A percentile compares a stretch with the other conserved stretches of the same genome.
Evolutionary conservation across 2,888 invertebrate species (phyloP).

Genomic region (Tetragonisca angustula): DNA sequence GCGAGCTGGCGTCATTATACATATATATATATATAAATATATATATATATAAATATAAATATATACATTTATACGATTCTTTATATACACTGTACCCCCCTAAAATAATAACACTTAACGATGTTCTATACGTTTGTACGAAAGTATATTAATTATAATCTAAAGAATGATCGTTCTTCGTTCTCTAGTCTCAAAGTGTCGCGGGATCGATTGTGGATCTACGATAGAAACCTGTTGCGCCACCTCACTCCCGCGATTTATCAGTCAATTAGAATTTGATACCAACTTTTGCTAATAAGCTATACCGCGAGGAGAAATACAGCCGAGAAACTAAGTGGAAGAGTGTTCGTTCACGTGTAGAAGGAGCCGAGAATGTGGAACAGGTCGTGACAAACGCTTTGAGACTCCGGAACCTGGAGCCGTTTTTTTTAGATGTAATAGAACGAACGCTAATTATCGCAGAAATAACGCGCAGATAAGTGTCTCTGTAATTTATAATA

Average conservation of each 20-base stretch:
- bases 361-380: not conserved
- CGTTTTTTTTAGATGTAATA: slow-evolving; percentile 60
- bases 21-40: slow-evolving; percentile 76
- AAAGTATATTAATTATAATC: slow-evolving; percentile 64
- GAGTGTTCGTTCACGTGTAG: not conserved
- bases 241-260: slow-evolving; percentile 6
- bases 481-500: slow-evolving; percentile 74
- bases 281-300: not conserved
- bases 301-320: not conserved
- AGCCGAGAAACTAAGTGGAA: not conserved
- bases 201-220: slow-evolving; percentile 17
- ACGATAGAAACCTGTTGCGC: not conserved
- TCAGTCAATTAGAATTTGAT: slow-evolving; percentile 54
- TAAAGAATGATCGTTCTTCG: slow-evolving; percentile 52
- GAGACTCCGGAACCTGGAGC: slow-evolving; percentile 63
- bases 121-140: slow-evolving; percentile 77
- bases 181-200: slow-evolving; percentile 73
- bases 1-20: slow-evolving; percentile 83
- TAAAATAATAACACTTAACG: slow-evolving; percentile 75
- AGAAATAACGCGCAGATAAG: slow-evolving; percentile 70
- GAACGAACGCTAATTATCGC: slow-evolving; percentile 67
- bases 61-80: slow-evolving; percentile 79
- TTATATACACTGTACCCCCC: slow-evolving; percentile 79
- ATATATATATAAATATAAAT: slow-evolving; percentile 71
- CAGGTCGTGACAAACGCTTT: slow-evolving; percentile 52